These are phyloP conservation scores for Mohoua ochrocephala DNA, from an alignment of 2,113 vertebrate species.

Conservation along the genomic window DNA sequence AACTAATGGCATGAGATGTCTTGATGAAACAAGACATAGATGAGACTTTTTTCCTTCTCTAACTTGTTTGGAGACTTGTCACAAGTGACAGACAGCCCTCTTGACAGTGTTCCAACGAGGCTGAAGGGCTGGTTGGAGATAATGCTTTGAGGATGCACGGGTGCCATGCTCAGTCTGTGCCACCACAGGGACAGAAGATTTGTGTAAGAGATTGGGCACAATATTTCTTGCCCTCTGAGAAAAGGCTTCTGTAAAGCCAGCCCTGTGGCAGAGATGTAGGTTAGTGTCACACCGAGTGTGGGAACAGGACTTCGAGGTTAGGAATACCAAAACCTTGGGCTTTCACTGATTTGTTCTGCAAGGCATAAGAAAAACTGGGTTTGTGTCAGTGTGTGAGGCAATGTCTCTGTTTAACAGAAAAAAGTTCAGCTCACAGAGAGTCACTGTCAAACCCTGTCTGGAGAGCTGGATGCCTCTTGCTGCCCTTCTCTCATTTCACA, in stretches of 20 bases:
- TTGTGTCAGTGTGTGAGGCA: background rate
- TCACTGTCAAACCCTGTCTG: background rate
- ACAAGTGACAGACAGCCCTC: background rate
- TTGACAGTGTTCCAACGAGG: background rate
- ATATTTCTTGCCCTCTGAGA: background rate
- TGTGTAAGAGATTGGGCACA: background rate
- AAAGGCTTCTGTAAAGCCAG: background rate
- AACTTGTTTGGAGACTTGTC: background rate
- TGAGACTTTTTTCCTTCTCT: background rate
- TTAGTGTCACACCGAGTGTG: background rate
- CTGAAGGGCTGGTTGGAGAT: background rate
- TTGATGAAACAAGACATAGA: background rate
- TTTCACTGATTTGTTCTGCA: background rate
- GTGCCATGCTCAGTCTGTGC: fast-evolving
- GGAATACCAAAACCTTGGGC: background rate
- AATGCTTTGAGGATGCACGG: background rate
- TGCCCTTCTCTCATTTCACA: background rate
- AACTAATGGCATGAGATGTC: background rate
- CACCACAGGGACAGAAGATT: background rate
- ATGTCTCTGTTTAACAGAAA: background rate
- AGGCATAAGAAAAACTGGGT: background rate
- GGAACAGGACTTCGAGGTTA: background rate
- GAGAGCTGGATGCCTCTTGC: background rate
- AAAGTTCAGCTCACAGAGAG: background rate
- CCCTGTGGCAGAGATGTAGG: background rate